phyloP scores from a whole-genome alignment of 2,888 invertebrate species.

The Heteromyza rotundicornis region DNA sequence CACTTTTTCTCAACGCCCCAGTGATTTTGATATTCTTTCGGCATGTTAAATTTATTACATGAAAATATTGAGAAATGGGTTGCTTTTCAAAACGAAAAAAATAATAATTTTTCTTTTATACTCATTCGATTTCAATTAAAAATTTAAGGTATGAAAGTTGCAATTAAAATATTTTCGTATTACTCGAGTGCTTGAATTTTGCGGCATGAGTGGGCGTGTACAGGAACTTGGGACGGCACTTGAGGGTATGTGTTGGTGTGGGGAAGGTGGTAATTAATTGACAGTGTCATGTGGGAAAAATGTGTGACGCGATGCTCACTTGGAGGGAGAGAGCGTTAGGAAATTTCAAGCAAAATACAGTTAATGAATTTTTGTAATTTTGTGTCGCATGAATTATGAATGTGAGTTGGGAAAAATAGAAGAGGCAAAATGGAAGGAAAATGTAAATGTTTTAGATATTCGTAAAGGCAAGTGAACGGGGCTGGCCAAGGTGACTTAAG shows the following conservation, averaged over 20 bases:
- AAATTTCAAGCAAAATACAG: too few relatives aligned
- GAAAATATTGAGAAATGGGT: not conserved
- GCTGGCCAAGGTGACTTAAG: too few relatives aligned
- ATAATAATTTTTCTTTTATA: not conserved
- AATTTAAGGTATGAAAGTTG: not conserved
- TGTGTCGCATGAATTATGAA: too few relatives aligned
- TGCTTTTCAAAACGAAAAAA: not conserved
- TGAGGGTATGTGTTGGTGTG: not conserved
- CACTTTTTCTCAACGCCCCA: not conserved
- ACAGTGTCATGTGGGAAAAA: not conserved
- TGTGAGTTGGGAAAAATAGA: too few relatives aligned
- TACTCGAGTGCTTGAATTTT: not conserved
- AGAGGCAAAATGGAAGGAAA: too few relatives aligned
- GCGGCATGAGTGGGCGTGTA: not conserved
- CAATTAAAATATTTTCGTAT: not conserved
- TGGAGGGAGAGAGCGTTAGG: too few relatives aligned
- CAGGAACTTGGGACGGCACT: not conserved
- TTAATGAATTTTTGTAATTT: too few relatives aligned
- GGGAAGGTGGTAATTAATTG: not conserved
- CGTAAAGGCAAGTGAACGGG: too few relatives aligned
- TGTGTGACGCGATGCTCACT: too few relatives aligned
- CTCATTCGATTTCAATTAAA: not conserved
- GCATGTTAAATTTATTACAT: not conserved
- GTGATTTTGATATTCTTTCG: not conserved
- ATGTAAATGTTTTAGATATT: too few relatives aligned